These are phyloP conservation scores for Campylorhamphus procurvoides DNA, from an alignment of 2,113 vertebrate genomes.

Conservation along the genomic window DNA sequence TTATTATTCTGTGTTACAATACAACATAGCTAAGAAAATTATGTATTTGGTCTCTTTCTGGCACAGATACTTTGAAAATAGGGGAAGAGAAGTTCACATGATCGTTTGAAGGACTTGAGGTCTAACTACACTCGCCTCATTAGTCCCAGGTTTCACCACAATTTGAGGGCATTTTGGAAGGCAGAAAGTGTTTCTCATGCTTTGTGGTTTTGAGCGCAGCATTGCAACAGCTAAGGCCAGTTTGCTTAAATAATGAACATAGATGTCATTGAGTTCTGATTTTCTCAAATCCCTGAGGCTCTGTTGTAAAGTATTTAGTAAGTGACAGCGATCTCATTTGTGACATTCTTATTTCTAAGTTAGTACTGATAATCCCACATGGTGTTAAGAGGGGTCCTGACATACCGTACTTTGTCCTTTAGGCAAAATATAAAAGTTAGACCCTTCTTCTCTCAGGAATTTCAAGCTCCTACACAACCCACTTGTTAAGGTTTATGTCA, in stretches of 20 bases:
- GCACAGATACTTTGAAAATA: not conserved
- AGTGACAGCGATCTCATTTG: not conserved
- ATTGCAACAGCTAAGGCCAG: not conserved
- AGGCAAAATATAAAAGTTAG: not conserved
- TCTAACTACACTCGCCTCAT: not conserved
- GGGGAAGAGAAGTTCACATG: not conserved
- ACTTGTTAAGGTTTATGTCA: not conserved
- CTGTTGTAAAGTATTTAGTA: slow-evolving; percentile 41
- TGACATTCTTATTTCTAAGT: not conserved
- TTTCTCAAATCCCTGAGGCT: slow-evolving; percentile 39
- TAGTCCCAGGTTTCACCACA: not conserved
- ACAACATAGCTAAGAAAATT: not conserved
- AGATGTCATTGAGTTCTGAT: slow-evolving; percentile 3
- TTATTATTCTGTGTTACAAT: not conserved
- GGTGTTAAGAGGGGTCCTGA: not conserved
- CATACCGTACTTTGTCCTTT: not conserved
- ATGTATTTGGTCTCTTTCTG: not conserved
- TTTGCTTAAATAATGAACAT: not conserved
- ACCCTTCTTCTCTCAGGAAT: not conserved
- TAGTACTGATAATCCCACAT: not conserved
- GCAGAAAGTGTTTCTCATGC: not conserved
- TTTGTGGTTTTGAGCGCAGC: not conserved
- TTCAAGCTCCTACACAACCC: not conserved
- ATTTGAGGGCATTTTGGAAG: not conserved
- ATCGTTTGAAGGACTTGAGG: not conserved